Evolutionary conservation across 2,797 vertebrate species (phyloP), one percentile per base, ranked within the genome.

Genomic region (Chaunax sp.): DNA sequence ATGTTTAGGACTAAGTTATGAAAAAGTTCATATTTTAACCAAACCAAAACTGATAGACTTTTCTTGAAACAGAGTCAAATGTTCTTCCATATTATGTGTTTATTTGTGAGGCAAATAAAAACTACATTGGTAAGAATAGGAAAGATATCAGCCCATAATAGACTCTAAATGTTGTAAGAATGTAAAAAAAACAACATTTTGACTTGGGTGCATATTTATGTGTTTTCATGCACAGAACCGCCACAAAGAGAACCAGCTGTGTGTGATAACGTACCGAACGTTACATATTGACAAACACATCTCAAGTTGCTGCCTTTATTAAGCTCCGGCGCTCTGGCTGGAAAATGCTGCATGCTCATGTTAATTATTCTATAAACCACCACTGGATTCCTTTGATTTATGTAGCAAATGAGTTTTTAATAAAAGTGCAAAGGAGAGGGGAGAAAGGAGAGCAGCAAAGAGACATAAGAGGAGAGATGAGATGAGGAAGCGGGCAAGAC

Each of bases 241-340:
- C 72, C 5, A 71, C 37, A 12, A 4, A 13, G 38, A 35, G 33
- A 10, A 7, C 33, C 33, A 10, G 33, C 33, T 35, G 33, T 10
- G 4, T 35, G 33, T 35, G 6, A 35, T 35, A 11, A 11, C 33
- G 28, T 16, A 13, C 30, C 6, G 6, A 95, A 94, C 93, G 95
- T 94, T 95, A 94, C 93, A 94, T 95, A 95, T 95, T 96, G 96
- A 95, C 95, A 96, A 96, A 96, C 93, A 95, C 94, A 92, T 94
- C 94, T 96, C 93, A 95, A 93, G 93, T 95, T 94, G 95, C 91
- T 93, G 93, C 94, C 95, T 97, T 97, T 96, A 96, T 96, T 95
- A 96, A 93, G 94, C 93, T 93, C 92, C 89, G 92, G 93, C 89
- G 92, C 95, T 90, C 93, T 93, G 90, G 84, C 91, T 45, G 26